A percentile compares a stretch with the other conserved stretches of the same genome.
These are phyloP conservation scores for Falco columbarius DNA, from an alignment of 2,797 vertebrate species.

Conservation along the genomic window DNA sequence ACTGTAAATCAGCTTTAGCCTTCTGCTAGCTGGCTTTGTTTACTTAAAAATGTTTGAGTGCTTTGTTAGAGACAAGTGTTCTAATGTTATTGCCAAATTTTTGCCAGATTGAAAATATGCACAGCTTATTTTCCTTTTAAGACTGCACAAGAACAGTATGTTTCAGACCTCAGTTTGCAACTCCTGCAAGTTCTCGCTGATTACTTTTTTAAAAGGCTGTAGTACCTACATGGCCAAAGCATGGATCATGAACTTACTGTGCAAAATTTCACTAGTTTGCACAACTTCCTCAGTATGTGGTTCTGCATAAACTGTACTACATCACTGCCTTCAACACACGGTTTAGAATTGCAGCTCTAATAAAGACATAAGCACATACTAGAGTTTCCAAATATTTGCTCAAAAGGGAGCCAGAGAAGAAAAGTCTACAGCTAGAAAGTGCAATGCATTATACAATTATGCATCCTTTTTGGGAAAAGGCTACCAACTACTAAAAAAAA, in stretches of 20 bases:
- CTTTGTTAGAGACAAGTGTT: conserved; percentile 64
- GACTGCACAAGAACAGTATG: conserved; percentile 47
- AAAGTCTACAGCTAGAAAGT: conserved; percentile 23
- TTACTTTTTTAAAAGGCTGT: background rate
- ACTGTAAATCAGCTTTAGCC: conserved; percentile 54
- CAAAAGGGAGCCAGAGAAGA: conserved; percentile 35
- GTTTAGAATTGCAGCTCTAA: conserved; percentile 39
- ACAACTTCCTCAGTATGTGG: background rate
- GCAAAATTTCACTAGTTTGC: conserved; percentile 27
- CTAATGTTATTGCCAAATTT: conserved; percentile 62
- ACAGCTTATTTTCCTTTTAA: conserved; percentile 59
- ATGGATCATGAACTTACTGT: background rate
- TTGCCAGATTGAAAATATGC: conserved; percentile 68
- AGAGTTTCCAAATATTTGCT: conserved; percentile 70
- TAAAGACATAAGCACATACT: conserved; percentile 32
- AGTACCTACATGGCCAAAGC: background rate
- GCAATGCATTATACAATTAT: background rate
- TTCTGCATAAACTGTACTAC: conserved; percentile 18
- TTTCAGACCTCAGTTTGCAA: conserved; percentile 38
- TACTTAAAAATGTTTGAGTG: conserved; percentile 70
- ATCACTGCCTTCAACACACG: background rate
- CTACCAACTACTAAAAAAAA: background rate
- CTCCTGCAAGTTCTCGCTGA: background rate
- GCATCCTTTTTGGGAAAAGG: conserved; percentile 13
- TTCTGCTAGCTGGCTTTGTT: conserved; percentile 64